Percentiles rank a stretch among this genome's conserved stretches.
Conservation (phyloP, 2,113 vertebrate genomes). For the Lichenostomus cassidix region DNA sequence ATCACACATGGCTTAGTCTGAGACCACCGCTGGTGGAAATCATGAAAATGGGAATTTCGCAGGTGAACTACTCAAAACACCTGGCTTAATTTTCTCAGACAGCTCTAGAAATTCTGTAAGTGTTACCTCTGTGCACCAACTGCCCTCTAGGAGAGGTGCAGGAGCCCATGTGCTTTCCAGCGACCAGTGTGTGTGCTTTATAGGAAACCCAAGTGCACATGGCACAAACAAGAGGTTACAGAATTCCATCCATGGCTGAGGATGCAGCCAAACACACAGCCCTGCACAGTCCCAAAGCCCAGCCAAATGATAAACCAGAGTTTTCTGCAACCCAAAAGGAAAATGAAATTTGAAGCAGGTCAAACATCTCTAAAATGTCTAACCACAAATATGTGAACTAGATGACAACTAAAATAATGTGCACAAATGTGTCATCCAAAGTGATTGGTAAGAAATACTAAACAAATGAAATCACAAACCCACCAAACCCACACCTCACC, state of each 20-base stretch:
- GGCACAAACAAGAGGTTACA: background rate
- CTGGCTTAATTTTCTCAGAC: background rate
- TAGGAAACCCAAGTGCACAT: accelerated
- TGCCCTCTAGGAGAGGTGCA: background rate
- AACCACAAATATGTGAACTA: background rate
- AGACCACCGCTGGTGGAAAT: background rate
- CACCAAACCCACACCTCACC: background rate
- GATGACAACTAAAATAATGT: background rate
- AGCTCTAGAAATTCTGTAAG: background rate
- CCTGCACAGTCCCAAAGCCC: accelerated
- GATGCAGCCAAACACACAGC: background rate
- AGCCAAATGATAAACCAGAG: background rate
- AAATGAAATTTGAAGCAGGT: background rate
- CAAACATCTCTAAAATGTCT: background rate
- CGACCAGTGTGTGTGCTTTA: background rate
- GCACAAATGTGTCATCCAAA: background rate
- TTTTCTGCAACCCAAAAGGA: background rate
- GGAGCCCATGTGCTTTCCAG: background rate
- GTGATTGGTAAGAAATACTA: background rate
- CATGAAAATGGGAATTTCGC: background rate
- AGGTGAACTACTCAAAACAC: background rate
- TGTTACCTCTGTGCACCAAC: background rate
- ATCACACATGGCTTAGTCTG: background rate
- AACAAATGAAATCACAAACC: background rate
- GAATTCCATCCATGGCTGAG: accelerated